A percentile compares a stretch with the other conserved stretches of the same genome.
Evolutionary conservation across 1,140 invertebrate species (phyloP).

Genomic region (Agraylea sexmaculata): DNA sequence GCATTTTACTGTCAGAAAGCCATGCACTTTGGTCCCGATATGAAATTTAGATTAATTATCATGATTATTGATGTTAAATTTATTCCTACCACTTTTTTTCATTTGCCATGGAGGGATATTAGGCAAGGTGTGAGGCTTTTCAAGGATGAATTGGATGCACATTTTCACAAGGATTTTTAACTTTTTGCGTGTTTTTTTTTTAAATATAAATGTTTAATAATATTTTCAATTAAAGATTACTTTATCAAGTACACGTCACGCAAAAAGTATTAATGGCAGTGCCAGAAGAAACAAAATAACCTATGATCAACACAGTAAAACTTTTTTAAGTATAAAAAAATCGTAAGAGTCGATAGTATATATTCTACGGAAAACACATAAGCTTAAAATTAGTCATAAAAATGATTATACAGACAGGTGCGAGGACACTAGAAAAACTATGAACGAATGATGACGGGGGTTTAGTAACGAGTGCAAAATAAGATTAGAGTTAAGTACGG

Average conservation of each 20-base stretch:
- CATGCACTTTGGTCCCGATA: constrained; percentile 15
- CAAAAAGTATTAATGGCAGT: constrained; percentile 34
- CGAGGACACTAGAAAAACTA: constrained; percentile 25
- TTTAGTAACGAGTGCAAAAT: constrained; percentile 25
- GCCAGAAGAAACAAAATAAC: constrained; percentile 43
- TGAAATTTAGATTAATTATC: not conserved
- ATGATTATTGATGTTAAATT: constrained; percentile 10
- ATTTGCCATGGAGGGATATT: constrained; percentile 13
- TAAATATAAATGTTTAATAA: constrained; percentile 5
- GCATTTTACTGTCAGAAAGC: constrained; percentile 19
- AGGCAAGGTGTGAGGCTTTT: constrained; percentile 34
- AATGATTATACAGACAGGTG: constrained; percentile 21
- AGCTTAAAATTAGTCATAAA: constrained; percentile 3
- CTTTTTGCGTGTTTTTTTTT: constrained; percentile 21
- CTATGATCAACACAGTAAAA: constrained; percentile 27
- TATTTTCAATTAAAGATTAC: constrained; percentile 17
- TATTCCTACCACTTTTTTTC: constrained; percentile 8
- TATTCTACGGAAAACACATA: not conserved
- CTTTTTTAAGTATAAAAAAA: constrained; percentile 13
- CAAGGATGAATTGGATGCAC: constrained; percentile 36
- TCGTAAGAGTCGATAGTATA: not conserved
- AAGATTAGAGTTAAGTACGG: too few relatives aligned
- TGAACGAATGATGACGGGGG: constrained; percentile 24
- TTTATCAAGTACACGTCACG: constrained; percentile 23
- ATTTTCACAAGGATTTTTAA: constrained; percentile 21